A percentile compares a stretch with the other conserved stretches of the same genome.
Conservation (phyloP, 1,140 invertebrate species). For the Caenorhabditis elegans region DNA sequence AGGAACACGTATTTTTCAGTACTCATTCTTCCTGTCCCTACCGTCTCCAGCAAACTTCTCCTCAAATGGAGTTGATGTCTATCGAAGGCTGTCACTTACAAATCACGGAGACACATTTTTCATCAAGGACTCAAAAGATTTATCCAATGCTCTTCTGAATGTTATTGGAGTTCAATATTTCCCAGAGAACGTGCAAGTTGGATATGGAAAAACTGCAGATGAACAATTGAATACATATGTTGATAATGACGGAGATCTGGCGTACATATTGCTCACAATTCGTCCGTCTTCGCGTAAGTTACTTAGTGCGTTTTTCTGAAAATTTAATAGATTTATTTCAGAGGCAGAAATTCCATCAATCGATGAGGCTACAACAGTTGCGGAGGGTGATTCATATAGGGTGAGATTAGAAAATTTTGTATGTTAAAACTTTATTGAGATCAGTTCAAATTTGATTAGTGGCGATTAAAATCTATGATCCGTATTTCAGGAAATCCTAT, state of each 20-base stretch:
- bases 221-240: background rate
- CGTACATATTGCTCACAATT: background rate
- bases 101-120: background rate
- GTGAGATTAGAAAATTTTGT: too few relatives aligned
- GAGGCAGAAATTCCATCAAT: background rate
- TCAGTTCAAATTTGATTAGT: too few relatives aligned
- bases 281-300: background rate
- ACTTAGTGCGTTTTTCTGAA: background rate
- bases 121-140: background rate
- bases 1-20: background rate
- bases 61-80: constrained; percentile 1
- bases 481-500: too few relatives aligned
- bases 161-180: background rate
- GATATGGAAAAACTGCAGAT: background rate
- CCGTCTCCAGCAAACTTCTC: background rate
- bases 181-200: background rate
- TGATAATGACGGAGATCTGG: background rate
- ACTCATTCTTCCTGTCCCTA: background rate
- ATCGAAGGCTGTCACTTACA: background rate
- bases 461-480: too few relatives aligned
- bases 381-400: too few relatives aligned
- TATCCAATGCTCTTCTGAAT: background rate
- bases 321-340: background rate
- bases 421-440: too few relatives aligned
- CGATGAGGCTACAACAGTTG: too few relatives aligned